phyloP scores from a whole-genome alignment of 2,113 vertebrate species.

The Rhynchomys soricoides region DNA sequence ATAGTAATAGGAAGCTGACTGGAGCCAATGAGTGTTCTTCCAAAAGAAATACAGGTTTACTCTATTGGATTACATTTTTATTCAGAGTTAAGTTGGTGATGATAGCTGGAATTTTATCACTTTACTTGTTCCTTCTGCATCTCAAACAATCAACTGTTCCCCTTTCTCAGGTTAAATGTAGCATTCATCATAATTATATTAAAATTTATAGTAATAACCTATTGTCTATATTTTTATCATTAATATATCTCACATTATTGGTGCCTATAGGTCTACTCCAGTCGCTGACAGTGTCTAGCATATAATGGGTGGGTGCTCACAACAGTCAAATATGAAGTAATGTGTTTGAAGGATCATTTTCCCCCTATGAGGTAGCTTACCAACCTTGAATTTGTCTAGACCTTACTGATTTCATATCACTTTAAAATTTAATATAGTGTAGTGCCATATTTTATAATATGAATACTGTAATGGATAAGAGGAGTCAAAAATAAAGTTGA shows the following conservation, averaged over 20 bases:
- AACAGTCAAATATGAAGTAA: background rate
- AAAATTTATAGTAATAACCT: background rate
- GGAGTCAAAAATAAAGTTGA: constrained; percentile 2
- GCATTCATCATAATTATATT: background rate
- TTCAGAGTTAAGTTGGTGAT: constrained; percentile 11
- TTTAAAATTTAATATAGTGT: constrained; percentile 26
- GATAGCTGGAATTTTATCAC: constrained; percentile 53
- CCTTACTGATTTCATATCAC: background rate
- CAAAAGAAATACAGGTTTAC: constrained; percentile 57
- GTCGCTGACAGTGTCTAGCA: background rate
- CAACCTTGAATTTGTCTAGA: background rate
- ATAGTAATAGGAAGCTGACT: constrained; percentile 62
- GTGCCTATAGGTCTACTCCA: background rate
- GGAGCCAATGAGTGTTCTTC: constrained; percentile 33
- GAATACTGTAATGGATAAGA: background rate
- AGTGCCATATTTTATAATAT: background rate
- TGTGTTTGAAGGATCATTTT: background rate
- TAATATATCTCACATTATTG: background rate
- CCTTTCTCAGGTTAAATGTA: constrained; percentile 35
- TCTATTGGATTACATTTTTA: constrained; percentile 49
- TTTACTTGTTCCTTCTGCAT: constrained; percentile 9
- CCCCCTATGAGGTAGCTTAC: background rate
- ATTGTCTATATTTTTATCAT: background rate
- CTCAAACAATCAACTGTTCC: background rate
- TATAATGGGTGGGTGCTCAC: background rate